Conservation (phyloP, 2,797 vertebrate species). For the Pseudochirops corinnae region DNA sequence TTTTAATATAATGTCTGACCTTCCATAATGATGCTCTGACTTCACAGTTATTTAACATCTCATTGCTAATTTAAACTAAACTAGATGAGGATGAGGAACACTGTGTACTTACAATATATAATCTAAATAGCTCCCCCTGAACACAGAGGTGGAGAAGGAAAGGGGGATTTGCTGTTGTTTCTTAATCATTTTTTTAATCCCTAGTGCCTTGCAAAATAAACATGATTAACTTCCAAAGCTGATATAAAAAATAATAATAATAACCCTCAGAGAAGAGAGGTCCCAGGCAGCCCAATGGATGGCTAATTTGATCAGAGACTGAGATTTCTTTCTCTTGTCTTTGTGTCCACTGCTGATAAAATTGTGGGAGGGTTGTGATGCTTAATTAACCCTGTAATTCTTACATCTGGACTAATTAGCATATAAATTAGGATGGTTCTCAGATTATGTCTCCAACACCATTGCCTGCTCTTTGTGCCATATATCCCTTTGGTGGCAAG, state of each 20-base stretch:
- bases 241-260: slow-evolving; percentile 29
- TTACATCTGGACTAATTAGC: slow-evolving; percentile 80
- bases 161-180: slow-evolving; percentile 55
- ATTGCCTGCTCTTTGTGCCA: slow-evolving; percentile 38
- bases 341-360: slow-evolving; percentile 78
- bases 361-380: slow-evolving; percentile 72
- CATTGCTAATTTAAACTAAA: slow-evolving; percentile 56
- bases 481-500: slow-evolving; percentile 34
- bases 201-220: slow-evolving; percentile 66
- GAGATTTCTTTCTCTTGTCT: slow-evolving; percentile 71
- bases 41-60: slow-evolving; percentile 65
- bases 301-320: slow-evolving; percentile 77
- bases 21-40: not conserved
- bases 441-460: slow-evolving; percentile 56
- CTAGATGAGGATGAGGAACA: slow-evolving; percentile 51
- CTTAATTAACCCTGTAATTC: slow-evolving; percentile 84
- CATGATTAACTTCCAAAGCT: slow-evolving; percentile 61
- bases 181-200: slow-evolving; percentile 67
- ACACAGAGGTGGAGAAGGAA: slow-evolving; percentile 29
- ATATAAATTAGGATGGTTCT: slow-evolving; percentile 80
- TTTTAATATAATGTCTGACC: not conserved
- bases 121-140: slow-evolving; percentile 62
- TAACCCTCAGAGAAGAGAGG: not conserved
- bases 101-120: slow-evolving; percentile 50
- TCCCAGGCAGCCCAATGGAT: slow-evolving; percentile 38